A percentile compares a stretch with the other conserved stretches of the same genome.
Evolutionary conservation across 2,113 vertebrate genomes (phyloP).

Genomic region (Corydoras sp.): DNA sequence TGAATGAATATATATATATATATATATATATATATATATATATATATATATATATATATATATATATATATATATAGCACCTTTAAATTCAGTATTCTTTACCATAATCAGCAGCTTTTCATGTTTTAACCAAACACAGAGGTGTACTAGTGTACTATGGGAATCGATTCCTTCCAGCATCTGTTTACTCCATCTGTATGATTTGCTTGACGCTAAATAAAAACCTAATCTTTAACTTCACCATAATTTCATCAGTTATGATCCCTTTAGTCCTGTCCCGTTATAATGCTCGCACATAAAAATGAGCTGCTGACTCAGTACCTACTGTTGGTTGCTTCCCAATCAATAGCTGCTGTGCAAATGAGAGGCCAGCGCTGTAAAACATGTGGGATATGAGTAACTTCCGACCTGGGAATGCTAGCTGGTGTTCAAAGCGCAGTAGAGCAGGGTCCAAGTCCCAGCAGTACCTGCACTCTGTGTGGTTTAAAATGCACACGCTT

Average conservation of each 20-base stretch:
- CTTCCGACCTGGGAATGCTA: slow-evolving; percentile 38
- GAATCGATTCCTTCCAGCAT: slow-evolving; percentile 23
- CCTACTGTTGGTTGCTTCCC: slow-evolving; percentile 1
- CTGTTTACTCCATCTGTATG: slow-evolving; percentile 16
- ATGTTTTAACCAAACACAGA: slow-evolving; percentile 18
- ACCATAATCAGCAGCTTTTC: slow-evolving; percentile 26
- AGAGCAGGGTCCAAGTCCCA: slow-evolving; percentile 50
- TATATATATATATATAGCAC: no score
- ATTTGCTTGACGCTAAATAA: not conserved
- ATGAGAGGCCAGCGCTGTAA: slow-evolving; percentile 26
- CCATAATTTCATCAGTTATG: no score
- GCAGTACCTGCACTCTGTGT: not conserved
- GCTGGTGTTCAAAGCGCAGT: slow-evolving; percentile 43
- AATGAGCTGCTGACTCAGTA: slow-evolving; percentile 39
- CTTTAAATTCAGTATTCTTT: no score
- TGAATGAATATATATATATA: no score
- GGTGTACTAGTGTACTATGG: slow-evolving; percentile 16
- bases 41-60: no score
- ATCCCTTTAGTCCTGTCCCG: slow-evolving; percentile 4
- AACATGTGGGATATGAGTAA: slow-evolving; percentile 18
- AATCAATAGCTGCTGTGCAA: slow-evolving; percentile 29
- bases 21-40: no score
- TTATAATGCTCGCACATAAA: slow-evolving; percentile 36
- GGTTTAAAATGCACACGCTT: slow-evolving; percentile 57
- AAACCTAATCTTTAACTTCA: no score